Evolutionary conservation across 2,113 vertebrate species (phyloP).

Genomic region (Redunca redunca): DNA sequence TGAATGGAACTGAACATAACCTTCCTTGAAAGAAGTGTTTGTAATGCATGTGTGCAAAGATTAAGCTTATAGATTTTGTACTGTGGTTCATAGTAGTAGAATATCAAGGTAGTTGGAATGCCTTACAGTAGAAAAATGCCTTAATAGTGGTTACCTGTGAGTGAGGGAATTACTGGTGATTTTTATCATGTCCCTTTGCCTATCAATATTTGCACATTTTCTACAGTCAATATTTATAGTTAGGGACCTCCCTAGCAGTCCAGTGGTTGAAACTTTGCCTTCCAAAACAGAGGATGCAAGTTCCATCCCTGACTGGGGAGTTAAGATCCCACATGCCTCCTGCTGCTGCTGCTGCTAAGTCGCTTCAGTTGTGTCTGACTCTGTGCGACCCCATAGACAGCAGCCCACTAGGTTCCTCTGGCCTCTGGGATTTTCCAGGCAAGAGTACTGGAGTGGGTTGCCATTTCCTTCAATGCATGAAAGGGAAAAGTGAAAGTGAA

Average conservation of each 20-base stretch:
- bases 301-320: background rate
- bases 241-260: background rate
- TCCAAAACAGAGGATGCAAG: background rate
- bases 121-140: background rate
- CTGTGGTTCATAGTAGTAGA: background rate
- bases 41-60: background rate
- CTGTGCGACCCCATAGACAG: too few relatives aligned
- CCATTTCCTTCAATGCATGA: too few relatives aligned
- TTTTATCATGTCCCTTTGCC: constrained; percentile 1
- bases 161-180: background rate
- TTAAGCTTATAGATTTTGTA: background rate
- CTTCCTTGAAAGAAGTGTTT: constrained; percentile 15
- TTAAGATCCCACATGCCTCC: background rate
- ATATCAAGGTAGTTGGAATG: background rate
- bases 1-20: background rate
- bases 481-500: too few relatives aligned
- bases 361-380: too few relatives aligned
- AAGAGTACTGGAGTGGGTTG: too few relatives aligned
- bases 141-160: background rate
- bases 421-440: too few relatives aligned
- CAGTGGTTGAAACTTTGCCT: background rate
- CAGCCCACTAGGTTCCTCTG: too few relatives aligned
- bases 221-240: background rate
- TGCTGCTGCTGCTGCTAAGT: too few relatives aligned
- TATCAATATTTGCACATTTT: background rate